Percentiles rank a stretch among this genome's conserved stretches.
These are phyloP conservation scores for Dorcus parallelipipedus DNA, from an alignment of 2,888 invertebrate genomes.

Conservation along the genomic window DNA sequence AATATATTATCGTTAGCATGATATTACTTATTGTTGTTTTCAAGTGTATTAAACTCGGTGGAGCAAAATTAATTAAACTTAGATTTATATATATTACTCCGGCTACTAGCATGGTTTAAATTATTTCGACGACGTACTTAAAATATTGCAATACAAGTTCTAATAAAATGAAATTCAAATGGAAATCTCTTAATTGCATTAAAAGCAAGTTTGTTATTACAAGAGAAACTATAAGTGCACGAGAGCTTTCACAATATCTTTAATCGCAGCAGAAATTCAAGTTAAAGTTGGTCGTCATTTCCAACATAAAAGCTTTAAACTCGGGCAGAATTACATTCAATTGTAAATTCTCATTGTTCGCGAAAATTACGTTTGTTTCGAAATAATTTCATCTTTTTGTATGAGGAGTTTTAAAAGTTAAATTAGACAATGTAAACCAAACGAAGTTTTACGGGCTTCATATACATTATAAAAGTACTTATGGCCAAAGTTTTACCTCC, in stretches of 20 bases:
- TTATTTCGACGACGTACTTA: background rate
- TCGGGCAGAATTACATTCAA: conserved; percentile 31
- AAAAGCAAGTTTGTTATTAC: conserved; percentile 10
- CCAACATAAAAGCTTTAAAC: conserved; percentile 26
- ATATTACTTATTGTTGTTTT: too few species aligned
- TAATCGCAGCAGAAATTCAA: conserved; percentile 25
- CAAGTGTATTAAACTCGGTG: too few species aligned
- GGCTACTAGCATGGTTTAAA: too few species aligned
- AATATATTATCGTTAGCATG: too few species aligned
- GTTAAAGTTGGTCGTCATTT: conserved; percentile 22
- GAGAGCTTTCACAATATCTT: conserved; percentile 28
- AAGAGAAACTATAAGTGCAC: conserved; percentile 12
- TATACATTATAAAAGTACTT: conserved; percentile 46
- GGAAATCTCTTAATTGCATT: conserved; percentile 13
- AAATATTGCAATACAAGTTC: background rate
- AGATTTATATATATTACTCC: too few species aligned
- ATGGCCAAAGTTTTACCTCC: conserved; percentile 37
- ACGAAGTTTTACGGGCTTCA: conserved; percentile 45
- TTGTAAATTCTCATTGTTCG: conserved; percentile 35
- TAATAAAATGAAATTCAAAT: conserved; percentile 5
- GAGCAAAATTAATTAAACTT: too few species aligned
- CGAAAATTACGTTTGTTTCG: conserved; percentile 45
- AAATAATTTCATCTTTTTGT: conserved; percentile 44
- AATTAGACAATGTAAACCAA: conserved; percentile 46
- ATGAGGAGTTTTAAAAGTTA: conserved; percentile 40